Conservation (phyloP, 1,140 invertebrate species). For the Rhynchophorus ferrugineus region DNA sequence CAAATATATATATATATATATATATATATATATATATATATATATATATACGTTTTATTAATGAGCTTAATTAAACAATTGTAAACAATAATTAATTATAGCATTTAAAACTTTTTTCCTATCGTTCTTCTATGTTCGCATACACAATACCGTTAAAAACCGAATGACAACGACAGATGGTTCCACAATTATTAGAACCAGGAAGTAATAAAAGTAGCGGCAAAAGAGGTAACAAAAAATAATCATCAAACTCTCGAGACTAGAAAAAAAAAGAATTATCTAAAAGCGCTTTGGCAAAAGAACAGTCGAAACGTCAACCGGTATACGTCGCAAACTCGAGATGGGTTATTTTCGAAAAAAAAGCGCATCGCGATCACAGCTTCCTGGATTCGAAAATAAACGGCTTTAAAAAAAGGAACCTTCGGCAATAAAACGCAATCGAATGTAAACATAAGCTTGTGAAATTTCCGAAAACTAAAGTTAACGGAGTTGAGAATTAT, state of each 20-base stretch:
- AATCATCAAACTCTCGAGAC: not conserved
- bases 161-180: conserved; percentile 3
- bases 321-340: not conserved
- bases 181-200: conserved; percentile 2
- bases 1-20: no score
- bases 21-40: no score
- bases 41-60: no score
- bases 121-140: no score
- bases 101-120: no score
- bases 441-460: no score
- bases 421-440: no score
- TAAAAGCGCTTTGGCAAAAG: not conserved
- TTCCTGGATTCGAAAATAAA: not conserved
- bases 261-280: not conserved
- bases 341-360: not conserved
- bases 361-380: not conserved
- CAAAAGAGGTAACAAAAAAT: not conserved
- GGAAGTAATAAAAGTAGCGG: not conserved
- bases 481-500: no score
- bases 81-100: no score
- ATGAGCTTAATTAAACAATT: no score
- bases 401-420: no score
- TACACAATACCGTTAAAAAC: not conserved
- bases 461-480: no score
- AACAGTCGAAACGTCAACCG: not conserved